phyloP scores from a whole-genome alignment of 2,113 vertebrate genomes.

The Otus sunia region DNA sequence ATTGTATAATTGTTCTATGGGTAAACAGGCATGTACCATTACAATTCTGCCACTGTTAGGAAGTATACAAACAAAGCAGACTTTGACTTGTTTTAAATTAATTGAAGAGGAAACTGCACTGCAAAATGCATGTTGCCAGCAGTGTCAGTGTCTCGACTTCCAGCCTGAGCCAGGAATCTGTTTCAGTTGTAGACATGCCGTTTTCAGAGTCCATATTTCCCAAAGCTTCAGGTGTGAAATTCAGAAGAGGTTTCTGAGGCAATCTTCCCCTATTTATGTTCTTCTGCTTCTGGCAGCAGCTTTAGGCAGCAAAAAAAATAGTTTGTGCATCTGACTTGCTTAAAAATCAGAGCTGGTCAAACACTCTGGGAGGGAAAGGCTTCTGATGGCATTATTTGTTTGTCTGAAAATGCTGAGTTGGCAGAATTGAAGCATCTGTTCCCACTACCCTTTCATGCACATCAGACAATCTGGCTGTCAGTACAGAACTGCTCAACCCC shows the following conservation, averaged over 20 bases:
- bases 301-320: not conserved
- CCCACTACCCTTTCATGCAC: rapidly evolving
- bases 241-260: not conserved
- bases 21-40: rapidly evolving
- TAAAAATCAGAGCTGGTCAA: not conserved
- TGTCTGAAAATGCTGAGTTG: not conserved
- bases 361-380: not conserved
- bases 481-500: rapidly evolving
- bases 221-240: not conserved
- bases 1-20: not conserved
- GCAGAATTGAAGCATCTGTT: rapidly evolving
- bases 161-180: not conserved
- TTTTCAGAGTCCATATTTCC: not conserved
- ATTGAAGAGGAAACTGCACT: not conserved
- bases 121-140: not conserved
- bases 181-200: not conserved
- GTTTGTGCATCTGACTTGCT: not conserved
- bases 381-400: not conserved
- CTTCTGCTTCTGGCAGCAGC: not conserved
- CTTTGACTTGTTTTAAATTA: not conserved
- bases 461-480: not conserved
- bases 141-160: not conserved
- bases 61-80: not conserved
- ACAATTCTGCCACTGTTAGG: not conserved
- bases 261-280: not conserved